Evolutionary conservation across 2,888 invertebrate species (phyloP), one percentile per base, ranked within the genome.

Genomic region (Ceramica pisi): DNA sequence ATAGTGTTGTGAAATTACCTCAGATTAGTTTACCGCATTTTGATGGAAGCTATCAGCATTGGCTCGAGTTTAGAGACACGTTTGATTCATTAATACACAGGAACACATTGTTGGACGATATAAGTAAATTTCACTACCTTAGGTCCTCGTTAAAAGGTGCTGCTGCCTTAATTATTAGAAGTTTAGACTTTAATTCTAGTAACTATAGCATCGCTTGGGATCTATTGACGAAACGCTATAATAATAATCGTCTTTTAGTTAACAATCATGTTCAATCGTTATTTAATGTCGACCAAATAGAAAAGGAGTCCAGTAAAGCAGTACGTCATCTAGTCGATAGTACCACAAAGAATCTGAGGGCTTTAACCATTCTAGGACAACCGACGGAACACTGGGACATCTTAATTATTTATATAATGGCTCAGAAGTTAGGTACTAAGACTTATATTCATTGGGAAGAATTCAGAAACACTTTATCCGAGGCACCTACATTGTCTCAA

Each of bases 21-120:
- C 46, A 55, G 41, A 65, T 65, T 21, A 65, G 44, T 65, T 56
- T 55, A 56, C 65, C 65, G 16, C 46, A 46, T 55, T 65, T 46
- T 44, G 65, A 65, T 65, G 65, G 65, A 44, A 55, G 64, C 31
- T 55, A 65, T 65, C 65, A 46, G 46, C 55, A 53, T 41, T 53
- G 46, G 44, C n/a, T 60, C 19, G 19, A 55, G 31, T n/a, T n/a
- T n/a, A n/a, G n/a, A n/a, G n/a, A n/a, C n/a, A n/a, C n/a, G n/a
- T n/a, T n/a, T n/a, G n/a, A n/a, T n/a, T n/a, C n/a, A n/a, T n/a
- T n/a, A n/a, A n/a, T n/a, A n/a, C n/a, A n/a, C n/a, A n/a, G n/a
- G n/a, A n/a, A n/a, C n/a, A n/a, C n/a, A n/a, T n/a, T n/a, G n/a
- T n/a, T n/a, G n/a, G n/a, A n/a, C n/a, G n/a, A n/a, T n/a, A n/a